Base-by-base conservation (phyloP, 2,888 invertebrate species). In the Megamerina dolium region DNA sequence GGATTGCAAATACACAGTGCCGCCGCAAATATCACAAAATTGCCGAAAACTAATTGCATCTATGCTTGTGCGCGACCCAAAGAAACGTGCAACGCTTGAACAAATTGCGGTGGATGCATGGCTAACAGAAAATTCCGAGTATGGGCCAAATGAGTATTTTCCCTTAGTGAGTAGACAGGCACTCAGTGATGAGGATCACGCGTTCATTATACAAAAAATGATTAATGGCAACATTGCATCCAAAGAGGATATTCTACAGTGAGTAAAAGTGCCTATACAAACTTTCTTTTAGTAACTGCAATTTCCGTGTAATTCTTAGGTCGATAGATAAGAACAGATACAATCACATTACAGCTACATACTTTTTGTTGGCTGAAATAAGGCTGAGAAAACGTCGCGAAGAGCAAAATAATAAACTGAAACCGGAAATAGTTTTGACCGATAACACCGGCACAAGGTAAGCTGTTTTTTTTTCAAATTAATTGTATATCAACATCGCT, bases 311-410 rank as follows among this genome's bases (percentile, higher is more conserved):
- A 17, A n/a, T 14, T 14, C 10, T 12, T 66, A 90, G 89, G 52
- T 87, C 93, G 43, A 75, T 99, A 62, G 93, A 95, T 65, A 87
- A 86, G 66, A 91, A 96, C 74, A 92, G 93, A 65, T 99, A 99
- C 74, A 94, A 94, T 75, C 94, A 99, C 72, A 87, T 99, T 61
- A 96, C 97, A 21, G 97, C 97, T 35, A 99, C 97, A 16, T 99
- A 96, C 74, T 99, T 89, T 74, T 77, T 99, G 57, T 75, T 99
- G 57, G 96, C 95, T 12, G 99, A 99, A 73, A 78, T 93, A 52
- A 88, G 92, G 68, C 75, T 99, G 32, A 79, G 87, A 52, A 80
- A 83, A 38, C 82, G 86, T 63, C 78, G 89, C 58, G 85, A 82
- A 58, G 83, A 84, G 53, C 74, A 64, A 66, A 72, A 57, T 48